phyloP scores from a whole-genome alignment of 2,888 invertebrate species.

The Agelastica alni region DNA sequence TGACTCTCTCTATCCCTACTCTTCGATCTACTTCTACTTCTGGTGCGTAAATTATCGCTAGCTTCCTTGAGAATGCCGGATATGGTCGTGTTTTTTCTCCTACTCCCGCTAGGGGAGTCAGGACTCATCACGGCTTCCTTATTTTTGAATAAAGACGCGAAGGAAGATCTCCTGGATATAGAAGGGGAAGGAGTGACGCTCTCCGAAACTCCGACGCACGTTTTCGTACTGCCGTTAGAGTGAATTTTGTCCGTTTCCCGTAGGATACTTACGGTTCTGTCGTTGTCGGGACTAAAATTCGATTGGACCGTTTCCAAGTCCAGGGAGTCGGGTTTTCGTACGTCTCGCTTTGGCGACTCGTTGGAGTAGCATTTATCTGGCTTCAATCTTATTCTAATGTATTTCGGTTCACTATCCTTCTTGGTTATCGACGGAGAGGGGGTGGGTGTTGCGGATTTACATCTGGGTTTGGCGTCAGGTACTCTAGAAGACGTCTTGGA shows the following conservation, averaged over 20 bases:
- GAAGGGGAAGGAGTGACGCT: constrained; percentile 70
- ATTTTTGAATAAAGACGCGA: constrained; percentile 78
- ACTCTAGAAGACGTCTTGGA: constrained; percentile 20
- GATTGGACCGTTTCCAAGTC: constrained; percentile 50
- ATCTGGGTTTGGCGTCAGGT: constrained; percentile 27
- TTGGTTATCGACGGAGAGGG: constrained; percentile 16
- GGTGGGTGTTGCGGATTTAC: constrained; percentile 40
- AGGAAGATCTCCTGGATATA: constrained; percentile 78
- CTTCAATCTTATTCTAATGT: constrained; percentile 71
- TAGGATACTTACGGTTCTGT: constrained; percentile 20
- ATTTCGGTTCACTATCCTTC: constrained; percentile 55
- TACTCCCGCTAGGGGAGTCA: constrained; percentile 61
- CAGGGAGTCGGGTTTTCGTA: constrained; percentile 65
- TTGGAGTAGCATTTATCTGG: constrained; percentile 72
- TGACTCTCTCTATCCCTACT: constrained; percentile 63
- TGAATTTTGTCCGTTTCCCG: constrained; percentile 41
- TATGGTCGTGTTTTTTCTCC: constrained; percentile 49
- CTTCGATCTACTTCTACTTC: constrained; percentile 62
- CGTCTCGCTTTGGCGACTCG: constrained; percentile 50
- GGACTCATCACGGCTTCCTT: constrained; percentile 69
- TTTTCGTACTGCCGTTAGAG: constrained; percentile 51
- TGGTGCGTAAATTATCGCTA: constrained; percentile 50
- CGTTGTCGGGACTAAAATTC: constrained; percentile 21
- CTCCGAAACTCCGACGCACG: constrained; percentile 37
- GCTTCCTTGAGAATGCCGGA: constrained; percentile 53